Conservation (phyloP, 2,888 invertebrate species). For the Polylopha cassiicola region DNA sequence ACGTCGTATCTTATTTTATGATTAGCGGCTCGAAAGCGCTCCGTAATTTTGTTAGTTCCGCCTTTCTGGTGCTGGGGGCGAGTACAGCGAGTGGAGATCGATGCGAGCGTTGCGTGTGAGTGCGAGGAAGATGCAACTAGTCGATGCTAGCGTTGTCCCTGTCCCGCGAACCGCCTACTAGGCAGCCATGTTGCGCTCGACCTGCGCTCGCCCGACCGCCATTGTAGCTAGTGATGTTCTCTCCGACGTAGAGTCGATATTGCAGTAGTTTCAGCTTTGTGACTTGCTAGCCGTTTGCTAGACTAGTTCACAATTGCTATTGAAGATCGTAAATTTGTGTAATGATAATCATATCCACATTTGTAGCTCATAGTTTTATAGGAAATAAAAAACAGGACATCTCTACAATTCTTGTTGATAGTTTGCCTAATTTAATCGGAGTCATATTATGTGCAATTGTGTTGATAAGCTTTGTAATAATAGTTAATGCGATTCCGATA, state of each 20-base stretch:
- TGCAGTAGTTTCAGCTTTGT: too few species aligned
- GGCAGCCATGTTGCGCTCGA: constrained; percentile 78
- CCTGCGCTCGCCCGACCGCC: constrained; percentile 77
- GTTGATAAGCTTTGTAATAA: too few species aligned
- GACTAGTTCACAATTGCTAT: too few species aligned
- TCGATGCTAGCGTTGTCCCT: constrained; percentile 54
- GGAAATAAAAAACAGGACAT: too few species aligned
- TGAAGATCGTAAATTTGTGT: too few species aligned
- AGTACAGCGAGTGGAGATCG: constrained; percentile 74
- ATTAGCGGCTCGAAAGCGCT: constrained; percentile 78
- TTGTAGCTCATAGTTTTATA: too few species aligned
- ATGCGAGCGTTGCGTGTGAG: constrained; percentile 70
- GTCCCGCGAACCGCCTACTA: constrained; percentile 74
- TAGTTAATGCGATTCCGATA: too few species aligned
- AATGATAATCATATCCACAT: too few species aligned
- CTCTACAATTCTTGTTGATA: too few species aligned
- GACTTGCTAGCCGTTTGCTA: too few species aligned
- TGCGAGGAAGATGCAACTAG: constrained; percentile 57
- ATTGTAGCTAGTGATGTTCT: constrained; percentile 74
- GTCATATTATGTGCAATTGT: too few species aligned
- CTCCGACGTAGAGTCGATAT: constrained; percentile 50
- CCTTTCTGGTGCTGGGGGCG: constrained; percentile 78
- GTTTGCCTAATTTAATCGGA: too few species aligned
- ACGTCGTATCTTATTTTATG: constrained; percentile 79
- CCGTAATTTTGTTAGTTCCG: constrained; percentile 78